Percentiles rank a stretch among this genome's conserved stretches.
Conservation (phyloP, 2,113 vertebrate genomes). For the Cyphomyrus discorhynchus region DNA sequence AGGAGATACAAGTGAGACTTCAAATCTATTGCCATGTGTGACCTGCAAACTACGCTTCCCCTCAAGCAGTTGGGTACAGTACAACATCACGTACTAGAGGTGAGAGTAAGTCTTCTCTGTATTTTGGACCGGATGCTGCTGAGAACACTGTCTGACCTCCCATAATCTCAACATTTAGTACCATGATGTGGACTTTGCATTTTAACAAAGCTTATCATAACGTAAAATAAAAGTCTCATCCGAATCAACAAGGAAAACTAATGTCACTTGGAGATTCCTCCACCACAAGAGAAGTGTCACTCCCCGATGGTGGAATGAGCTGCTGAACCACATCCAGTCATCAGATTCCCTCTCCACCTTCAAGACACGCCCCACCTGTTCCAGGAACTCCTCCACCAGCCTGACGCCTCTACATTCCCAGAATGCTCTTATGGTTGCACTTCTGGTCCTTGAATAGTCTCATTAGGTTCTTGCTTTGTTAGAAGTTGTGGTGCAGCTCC, state of each 20-base stretch:
- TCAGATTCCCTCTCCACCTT: neutral
- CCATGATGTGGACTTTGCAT: neutral
- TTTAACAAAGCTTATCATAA: neutral
- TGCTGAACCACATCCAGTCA: neutral
- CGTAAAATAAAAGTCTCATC: neutral
- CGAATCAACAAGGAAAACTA: neutral
- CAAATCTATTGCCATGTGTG: neutral
- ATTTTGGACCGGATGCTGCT: neutral
- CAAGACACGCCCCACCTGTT: neutral
- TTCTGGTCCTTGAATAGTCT: neutral
- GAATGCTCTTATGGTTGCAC: neutral
- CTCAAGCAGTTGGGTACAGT: neutral
- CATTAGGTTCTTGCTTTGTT: neutral
- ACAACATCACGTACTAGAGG: neutral
- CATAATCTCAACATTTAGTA: neutral
- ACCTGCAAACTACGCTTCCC: neutral
- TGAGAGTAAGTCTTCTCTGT: neutral
- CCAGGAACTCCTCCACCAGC: neutral
- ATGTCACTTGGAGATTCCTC: neutral
- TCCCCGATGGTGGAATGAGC: neutral
- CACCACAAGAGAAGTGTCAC: neutral
- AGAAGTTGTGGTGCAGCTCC: neutral
- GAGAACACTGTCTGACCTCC: neutral
- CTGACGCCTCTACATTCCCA: neutral
- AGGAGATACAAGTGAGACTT: constrained; percentile 3